Conservation (phyloP, 2,113 vertebrate genomes). For the Sigmodon hispidus region DNA sequence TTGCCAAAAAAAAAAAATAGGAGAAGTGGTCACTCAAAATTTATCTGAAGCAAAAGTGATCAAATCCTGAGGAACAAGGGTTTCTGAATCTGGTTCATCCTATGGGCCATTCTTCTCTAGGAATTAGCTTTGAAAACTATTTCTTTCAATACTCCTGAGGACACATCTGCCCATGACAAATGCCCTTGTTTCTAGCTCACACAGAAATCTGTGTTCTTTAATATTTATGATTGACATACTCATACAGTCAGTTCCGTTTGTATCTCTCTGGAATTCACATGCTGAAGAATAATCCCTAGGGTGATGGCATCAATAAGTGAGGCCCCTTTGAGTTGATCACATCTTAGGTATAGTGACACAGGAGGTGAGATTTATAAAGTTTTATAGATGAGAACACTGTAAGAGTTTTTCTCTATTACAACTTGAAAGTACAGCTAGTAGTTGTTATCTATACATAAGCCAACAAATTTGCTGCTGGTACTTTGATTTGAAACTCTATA, state of each 20-base stretch:
- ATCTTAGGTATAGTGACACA: neutral
- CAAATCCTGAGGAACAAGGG: neutral
- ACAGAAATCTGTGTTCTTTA: neutral
- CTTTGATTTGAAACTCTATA: neutral
- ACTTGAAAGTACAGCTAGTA: neutral
- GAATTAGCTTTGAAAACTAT: neutral
- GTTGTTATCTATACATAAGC: no score
- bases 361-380: neutral
- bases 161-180: neutral
- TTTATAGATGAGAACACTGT: neutral
- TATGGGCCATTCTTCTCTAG: neutral
- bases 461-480: neutral
- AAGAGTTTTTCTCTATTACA: neutral
- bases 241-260: neutral
- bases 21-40: neutral
- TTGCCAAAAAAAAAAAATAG: neutral
- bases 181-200: neutral
- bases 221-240: neutral
- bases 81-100: neutral
- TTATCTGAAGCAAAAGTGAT: neutral
- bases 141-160: neutral
- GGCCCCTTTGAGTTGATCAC: neutral
- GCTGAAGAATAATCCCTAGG: neutral
- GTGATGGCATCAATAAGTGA: neutral
- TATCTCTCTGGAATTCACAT: neutral